Percentiles rank a stretch among this genome's conserved stretches.
phyloP scores from a whole-genome alignment of 2,113 vertebrate genomes.

The Petromus typicus region DNA sequence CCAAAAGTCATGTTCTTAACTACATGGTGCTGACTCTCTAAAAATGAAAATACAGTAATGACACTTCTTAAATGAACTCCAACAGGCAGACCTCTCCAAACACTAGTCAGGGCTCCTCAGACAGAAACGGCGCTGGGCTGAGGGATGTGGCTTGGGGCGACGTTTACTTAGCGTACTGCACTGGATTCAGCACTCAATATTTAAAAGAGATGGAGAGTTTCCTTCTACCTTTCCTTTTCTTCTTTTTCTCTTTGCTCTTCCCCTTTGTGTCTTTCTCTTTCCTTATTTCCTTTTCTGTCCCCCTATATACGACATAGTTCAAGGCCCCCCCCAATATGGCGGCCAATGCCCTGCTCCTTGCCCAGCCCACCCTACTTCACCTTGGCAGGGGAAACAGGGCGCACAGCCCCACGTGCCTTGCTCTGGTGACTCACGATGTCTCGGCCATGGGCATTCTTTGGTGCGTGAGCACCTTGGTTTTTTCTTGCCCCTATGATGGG shows the following conservation, averaged over 20 bases:
- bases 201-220: neutral
- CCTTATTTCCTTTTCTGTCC: neutral
- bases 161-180: neutral
- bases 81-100: neutral
- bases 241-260: neutral
- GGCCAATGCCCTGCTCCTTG: neutral
- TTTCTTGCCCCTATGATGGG: neutral
- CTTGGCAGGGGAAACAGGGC: neutral
- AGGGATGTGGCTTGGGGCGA: neutral
- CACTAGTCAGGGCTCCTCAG: neutral
- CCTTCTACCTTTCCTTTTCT: neutral
- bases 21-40: neutral
- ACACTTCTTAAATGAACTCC: neutral
- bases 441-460: neutral
- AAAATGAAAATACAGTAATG: neutral
- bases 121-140: neutral
- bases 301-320: neutral
- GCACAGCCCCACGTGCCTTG: rapidly evolving
- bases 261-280: neutral
- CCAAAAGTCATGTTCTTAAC: neutral
- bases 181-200: neutral
- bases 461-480: rapidly evolving
- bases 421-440: neutral
- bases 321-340: neutral
- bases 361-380: no score